phyloP scores from a whole-genome alignment of 2,888 invertebrate genomes.

The Nasonia oneida region DNA sequence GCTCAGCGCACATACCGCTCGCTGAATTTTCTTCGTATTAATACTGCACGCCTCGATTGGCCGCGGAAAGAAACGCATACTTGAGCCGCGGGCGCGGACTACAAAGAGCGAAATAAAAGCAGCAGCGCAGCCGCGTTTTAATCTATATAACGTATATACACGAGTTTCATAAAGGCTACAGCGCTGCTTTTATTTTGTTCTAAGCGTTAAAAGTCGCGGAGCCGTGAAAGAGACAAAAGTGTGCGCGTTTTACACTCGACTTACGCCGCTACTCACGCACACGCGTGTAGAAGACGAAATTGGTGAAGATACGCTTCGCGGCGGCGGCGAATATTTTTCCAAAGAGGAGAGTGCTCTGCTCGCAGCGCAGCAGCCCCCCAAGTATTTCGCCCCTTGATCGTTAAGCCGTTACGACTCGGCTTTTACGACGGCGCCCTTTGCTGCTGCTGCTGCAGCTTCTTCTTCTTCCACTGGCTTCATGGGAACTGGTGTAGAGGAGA shows the following conservation, averaged over 20 bases:
- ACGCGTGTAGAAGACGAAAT: constrained; percentile 49
- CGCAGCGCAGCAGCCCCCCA: constrained; percentile 46
- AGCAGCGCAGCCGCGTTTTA: constrained; percentile 25
- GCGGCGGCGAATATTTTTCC: constrained; percentile 56
- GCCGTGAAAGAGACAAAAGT: constrained; percentile 66
- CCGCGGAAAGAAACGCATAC: constrained; percentile 40
- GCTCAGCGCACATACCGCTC: not conserved
- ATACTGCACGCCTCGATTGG: constrained; percentile 47
- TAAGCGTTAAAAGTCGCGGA: constrained; percentile 45
- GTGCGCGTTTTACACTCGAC: constrained; percentile 58
- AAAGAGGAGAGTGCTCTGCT: not conserved
- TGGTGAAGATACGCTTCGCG: constrained; percentile 22
- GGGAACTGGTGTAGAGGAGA: constrained; percentile 21
- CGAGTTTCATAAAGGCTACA: constrained; percentile 11
- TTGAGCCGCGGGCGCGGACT: not conserved
- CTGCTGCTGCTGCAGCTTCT: constrained; percentile 31
- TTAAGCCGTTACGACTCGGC: constrained; percentile 65
- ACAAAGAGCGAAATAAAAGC: constrained; percentile 18
- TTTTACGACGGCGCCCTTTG: constrained; percentile 60
- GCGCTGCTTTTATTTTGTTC: constrained; percentile 32
- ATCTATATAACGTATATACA: constrained; percentile 29
- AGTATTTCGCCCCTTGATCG: constrained; percentile 59
- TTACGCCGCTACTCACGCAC: not conserved
- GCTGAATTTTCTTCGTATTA: constrained; percentile 49
- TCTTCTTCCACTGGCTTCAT: constrained; percentile 6